These are phyloP conservation scores for Corvus cornix DNA, from an alignment of 2,113 vertebrate genomes.

Conservation along the genomic window DNA sequence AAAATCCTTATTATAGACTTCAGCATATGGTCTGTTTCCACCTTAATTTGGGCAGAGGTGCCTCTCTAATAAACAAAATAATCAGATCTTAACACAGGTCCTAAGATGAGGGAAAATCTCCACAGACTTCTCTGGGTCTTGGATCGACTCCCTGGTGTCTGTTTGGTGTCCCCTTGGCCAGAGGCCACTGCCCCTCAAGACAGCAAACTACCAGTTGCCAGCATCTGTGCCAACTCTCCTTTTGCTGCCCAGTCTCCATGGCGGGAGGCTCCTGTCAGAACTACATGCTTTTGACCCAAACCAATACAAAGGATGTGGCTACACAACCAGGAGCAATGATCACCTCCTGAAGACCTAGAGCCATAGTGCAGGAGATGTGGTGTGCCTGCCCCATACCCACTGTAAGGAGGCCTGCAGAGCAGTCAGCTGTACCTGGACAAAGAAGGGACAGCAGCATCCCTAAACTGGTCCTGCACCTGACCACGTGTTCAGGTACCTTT, in stretches of 20 bases:
- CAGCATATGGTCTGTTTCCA: not conserved
- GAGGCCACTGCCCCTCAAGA: not conserved
- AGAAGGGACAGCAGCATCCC: not conserved
- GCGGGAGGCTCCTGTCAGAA: not conserved
- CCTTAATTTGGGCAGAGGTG: not conserved
- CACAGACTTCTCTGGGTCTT: not conserved
- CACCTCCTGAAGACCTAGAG: not conserved
- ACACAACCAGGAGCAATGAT: not conserved
- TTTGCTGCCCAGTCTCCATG: rapidly evolving
- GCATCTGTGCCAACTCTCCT: not conserved
- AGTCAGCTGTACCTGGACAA: not conserved
- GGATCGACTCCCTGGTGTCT: not conserved
- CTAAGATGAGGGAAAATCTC: not conserved
- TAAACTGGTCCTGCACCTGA: not conserved
- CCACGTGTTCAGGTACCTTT: not conserved
- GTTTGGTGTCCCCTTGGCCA: not conserved
- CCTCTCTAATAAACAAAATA: not conserved
- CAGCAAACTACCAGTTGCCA: rapidly evolving
- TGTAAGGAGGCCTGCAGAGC: not conserved
- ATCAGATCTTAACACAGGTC: not conserved
- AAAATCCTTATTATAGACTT: not conserved
- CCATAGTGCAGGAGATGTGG: rapidly evolving
- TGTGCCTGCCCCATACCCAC: not conserved
- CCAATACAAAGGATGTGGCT: not conserved
- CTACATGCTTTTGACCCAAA: not conserved